These are phyloP conservation scores for Lates japonicus DNA, from an alignment of 2,797 vertebrate species.

Conservation along the genomic window DNA sequence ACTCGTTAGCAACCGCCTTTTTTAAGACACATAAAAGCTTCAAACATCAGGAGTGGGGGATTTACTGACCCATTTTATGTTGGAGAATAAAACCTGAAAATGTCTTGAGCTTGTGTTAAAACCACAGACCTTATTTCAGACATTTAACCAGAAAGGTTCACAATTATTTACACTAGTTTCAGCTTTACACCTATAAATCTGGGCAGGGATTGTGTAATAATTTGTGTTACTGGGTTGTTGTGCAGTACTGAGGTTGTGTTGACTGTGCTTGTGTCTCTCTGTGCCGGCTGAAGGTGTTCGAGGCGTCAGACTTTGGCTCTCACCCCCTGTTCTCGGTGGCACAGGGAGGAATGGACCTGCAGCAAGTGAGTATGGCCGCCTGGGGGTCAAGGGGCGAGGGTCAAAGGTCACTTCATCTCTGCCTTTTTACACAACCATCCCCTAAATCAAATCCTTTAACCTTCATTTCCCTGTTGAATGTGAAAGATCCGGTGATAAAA, in stretches of 20 bases:
- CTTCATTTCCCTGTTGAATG: neutral
- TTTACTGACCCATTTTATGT: too few relatives aligned
- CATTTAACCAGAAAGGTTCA: too few relatives aligned
- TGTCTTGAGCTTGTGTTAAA: too few relatives aligned
- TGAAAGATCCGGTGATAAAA: neutral
- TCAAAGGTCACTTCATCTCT: constrained; percentile 18
- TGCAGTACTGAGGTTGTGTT: neutral
- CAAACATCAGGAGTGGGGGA: too few relatives aligned
- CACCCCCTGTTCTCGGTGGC: constrained; percentile 87
- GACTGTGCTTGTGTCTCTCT: constrained; percentile 70
- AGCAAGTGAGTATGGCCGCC: constrained; percentile 82
- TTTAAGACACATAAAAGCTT: too few relatives aligned
- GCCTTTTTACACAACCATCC: neutral
- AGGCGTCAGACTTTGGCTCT: constrained; percentile 86
- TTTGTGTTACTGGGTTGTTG: neutral
- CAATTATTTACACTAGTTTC: too few relatives aligned
- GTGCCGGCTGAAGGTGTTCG: constrained; percentile 83
- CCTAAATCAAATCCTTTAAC: too few relatives aligned
- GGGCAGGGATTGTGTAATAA: neutral
- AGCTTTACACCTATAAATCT: neutral
- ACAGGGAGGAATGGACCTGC: constrained; percentile 86
- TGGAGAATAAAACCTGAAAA: too few relatives aligned
- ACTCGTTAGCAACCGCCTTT: too few relatives aligned
- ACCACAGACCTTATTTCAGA: too few relatives aligned
- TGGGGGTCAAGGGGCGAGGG: constrained; percentile 8